Evolutionary conservation across 2,113 vertebrate genomes (phyloP).

Genomic region (Pseudorhombus dupliciocellatus): DNA sequence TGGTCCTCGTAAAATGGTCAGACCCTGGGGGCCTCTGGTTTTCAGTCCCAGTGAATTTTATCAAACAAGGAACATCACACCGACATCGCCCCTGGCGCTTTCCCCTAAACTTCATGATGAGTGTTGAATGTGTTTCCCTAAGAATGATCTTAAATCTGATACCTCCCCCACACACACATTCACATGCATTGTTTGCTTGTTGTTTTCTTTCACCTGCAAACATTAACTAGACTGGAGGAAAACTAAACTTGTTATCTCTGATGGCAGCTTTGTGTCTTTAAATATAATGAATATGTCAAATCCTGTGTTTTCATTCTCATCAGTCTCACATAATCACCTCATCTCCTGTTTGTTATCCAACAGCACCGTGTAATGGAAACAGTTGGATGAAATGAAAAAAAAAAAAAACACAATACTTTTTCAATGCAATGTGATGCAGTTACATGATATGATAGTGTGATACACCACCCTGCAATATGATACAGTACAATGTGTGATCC

Average conservation of each 20-base stretch:
- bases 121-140: too few species aligned
- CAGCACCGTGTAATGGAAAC: slow-evolving; percentile 1
- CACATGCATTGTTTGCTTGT: neutral
- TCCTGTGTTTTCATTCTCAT: slow-evolving; percentile 6
- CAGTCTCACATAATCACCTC: too few species aligned
- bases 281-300: neutral
- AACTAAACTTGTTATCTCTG: neutral
- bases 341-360: neutral
- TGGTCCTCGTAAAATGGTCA: too few species aligned
- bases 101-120: too few species aligned
- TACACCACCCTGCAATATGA: slow-evolving; percentile 33
- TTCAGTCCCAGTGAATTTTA: too few species aligned
- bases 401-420: slow-evolving; percentile 19
- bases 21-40: too few species aligned
- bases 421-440: slow-evolving; percentile 12
- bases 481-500: slow-evolving; percentile 41
- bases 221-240: neutral
- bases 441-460: slow-evolving; percentile 46
- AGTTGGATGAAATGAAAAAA: neutral
- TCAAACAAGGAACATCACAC: too few species aligned
- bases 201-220: neutral
- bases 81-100: too few species aligned
- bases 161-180: too few species aligned
- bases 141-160: too few species aligned
- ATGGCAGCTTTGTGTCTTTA: neutral